These are phyloP conservation scores for Mormyrus iriodes DNA, from an alignment of 2,113 vertebrate species.

Conservation along the genomic window DNA sequence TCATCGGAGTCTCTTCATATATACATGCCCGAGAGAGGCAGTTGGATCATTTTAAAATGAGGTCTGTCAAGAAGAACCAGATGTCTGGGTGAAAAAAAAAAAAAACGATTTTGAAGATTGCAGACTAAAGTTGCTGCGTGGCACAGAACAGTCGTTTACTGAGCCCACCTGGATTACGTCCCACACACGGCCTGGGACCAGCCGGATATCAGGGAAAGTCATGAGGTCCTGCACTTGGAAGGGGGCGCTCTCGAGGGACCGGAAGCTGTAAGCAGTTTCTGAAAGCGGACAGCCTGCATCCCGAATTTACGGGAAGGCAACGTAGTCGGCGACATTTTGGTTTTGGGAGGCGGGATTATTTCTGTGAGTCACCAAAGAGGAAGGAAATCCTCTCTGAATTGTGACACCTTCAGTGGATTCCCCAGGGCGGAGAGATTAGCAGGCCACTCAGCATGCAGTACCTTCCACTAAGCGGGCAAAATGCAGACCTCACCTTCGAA, in stretches of 20 bases:
- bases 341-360: slow-evolving; percentile 35
- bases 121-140: not conserved
- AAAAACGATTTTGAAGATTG: slow-evolving; percentile 5
- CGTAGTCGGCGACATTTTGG: not conserved
- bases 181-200: not conserved
- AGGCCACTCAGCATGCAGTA: slow-evolving; percentile 24
- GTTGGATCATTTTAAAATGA: not conserved
- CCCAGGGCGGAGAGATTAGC: slow-evolving; percentile 18
- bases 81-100: not conserved
- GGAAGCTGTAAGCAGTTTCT: not conserved
- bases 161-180: not conserved
- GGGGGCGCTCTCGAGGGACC: not conserved
- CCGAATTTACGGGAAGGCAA: not conserved
- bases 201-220: not conserved
- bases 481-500: slow-evolving; percentile 19
- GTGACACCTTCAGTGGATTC: slow-evolving; percentile 13
- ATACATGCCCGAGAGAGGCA: not conserved
- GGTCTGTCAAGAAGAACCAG: slow-evolving; percentile 1
- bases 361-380: slow-evolving; percentile 38
- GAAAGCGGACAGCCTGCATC: not conserved
- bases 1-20: not conserved
- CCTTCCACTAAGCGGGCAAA: slow-evolving; percentile 10
- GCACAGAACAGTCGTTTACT: not conserved
- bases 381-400: slow-evolving; percentile 22
- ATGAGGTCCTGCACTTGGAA: not conserved